Conservation (phyloP, 2,113 vertebrate species). For the Ceuthmochares aereus region DNA sequence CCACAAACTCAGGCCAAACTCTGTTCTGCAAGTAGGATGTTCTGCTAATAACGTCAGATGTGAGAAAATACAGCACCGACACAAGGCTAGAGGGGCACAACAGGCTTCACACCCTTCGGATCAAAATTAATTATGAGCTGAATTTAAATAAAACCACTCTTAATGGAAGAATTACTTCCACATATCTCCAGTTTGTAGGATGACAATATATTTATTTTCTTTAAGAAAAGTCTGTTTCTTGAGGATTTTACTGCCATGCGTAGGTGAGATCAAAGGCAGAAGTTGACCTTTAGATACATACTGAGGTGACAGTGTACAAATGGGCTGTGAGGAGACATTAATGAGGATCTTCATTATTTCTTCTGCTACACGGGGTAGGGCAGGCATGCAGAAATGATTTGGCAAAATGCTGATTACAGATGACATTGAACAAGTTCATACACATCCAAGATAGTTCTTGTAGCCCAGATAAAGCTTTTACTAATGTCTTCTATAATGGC, state of each 20-base stretch:
- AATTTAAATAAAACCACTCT: not conserved
- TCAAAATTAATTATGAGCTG: not conserved
- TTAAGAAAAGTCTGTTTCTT: not conserved
- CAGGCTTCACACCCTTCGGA: not conserved
- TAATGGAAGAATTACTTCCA: not conserved
- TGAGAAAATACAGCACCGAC: not conserved
- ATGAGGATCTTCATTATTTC: not conserved
- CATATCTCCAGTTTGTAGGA: not conserved
- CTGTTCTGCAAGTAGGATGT: not conserved
- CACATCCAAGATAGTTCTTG: not conserved
- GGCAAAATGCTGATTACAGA: not conserved
- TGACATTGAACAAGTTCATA: not conserved
- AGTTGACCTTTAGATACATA: not conserved
- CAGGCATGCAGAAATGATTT: not conserved
- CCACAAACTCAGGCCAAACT: not conserved
- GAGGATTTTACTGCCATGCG: not conserved
- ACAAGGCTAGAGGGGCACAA: not conserved
- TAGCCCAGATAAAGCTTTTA: not conserved
- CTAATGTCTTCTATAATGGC: not conserved
- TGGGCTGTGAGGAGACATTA: not conserved
- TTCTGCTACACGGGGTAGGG: not conserved
- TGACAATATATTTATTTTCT: not conserved
- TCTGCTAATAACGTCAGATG: not conserved
- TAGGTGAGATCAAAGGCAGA: not conserved
- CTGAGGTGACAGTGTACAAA: not conserved